These are phyloP conservation scores for Rhagonycha lutea DNA, from an alignment of 2,888 invertebrate genomes.

Conservation along the genomic window DNA sequence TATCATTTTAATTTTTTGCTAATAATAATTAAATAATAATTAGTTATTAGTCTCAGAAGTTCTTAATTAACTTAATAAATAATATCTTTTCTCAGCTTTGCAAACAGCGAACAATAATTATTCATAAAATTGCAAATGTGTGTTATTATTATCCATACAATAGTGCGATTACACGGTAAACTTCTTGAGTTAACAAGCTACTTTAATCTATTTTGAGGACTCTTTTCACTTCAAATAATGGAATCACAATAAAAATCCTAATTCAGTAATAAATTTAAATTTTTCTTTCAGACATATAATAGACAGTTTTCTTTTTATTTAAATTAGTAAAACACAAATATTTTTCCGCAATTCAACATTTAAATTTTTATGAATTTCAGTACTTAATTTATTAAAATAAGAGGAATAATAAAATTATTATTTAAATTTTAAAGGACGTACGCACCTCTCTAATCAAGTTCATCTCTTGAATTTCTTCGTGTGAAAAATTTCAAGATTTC, in stretches of 20 bases:
- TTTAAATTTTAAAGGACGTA: background rate
- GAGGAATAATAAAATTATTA: background rate
- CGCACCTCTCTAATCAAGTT: background rate
- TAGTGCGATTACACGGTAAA: background rate
- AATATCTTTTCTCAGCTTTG: background rate
- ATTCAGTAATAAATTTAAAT: background rate
- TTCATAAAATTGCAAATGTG: background rate
- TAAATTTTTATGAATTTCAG: background rate
- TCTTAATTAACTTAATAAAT: background rate
- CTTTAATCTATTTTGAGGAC: background rate
- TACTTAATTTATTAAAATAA: background rate
- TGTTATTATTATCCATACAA: background rate
- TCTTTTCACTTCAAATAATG: background rate
- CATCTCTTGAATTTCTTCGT: background rate
- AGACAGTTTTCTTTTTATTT: background rate
- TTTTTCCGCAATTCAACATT: background rate
- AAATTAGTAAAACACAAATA: background rate
- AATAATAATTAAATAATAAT: background rate
- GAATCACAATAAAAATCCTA: background rate
- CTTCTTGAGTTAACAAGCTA: background rate
- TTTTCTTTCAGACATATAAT: background rate
- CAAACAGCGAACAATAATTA: background rate
- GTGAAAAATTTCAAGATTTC: too few relatives aligned
- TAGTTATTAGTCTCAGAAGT: background rate
- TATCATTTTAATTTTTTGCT: background rate